Conservation (phyloP, 2,888 invertebrate species). For the Taphrorychus bicolor region DNA sequence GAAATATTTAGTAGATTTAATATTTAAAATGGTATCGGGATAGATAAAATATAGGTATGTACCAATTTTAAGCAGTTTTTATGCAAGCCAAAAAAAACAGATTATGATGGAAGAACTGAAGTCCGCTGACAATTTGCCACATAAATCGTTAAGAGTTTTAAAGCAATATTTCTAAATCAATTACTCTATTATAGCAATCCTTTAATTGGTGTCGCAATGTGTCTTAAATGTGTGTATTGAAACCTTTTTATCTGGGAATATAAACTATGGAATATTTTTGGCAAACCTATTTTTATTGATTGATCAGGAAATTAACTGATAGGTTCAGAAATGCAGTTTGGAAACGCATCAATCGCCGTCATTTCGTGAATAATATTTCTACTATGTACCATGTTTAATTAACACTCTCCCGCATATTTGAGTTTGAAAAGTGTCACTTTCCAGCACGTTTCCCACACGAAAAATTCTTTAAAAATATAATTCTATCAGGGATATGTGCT, state of each 20-base stretch:
- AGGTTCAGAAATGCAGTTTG: too few species aligned
- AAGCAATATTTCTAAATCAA: slow-evolving; percentile 21
- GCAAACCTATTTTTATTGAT: too few species aligned
- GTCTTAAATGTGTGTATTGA: slow-evolving; percentile 22
- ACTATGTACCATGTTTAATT: too few species aligned
- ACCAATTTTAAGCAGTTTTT: not conserved
- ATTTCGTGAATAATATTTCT: too few species aligned
- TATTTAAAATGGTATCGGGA: not conserved
- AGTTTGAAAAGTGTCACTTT: too few species aligned
- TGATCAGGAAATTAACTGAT: too few species aligned
- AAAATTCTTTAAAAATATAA: too few species aligned
- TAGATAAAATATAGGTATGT: not conserved
- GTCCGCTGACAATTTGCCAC: slow-evolving; percentile 3
- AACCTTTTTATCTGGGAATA: slow-evolving; percentile 28
- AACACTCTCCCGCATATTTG: too few species aligned
- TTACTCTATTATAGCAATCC: not conserved
- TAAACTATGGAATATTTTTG: slow-evolving; percentile 18
- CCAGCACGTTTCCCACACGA: too few species aligned
- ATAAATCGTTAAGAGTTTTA: not conserved
- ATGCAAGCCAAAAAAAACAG: not conserved
- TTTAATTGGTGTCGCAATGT: slow-evolving; percentile 30
- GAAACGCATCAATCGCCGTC: too few species aligned
- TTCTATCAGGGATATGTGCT: too few species aligned
- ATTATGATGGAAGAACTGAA: not conserved
- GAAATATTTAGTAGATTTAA: not conserved